A percentile compares a stretch with the other conserved stretches of the same genome.
These are phyloP conservation scores for Platysternon megacephalum DNA, from an alignment of 2,113 vertebrate species.

Conservation along the genomic window DNA sequence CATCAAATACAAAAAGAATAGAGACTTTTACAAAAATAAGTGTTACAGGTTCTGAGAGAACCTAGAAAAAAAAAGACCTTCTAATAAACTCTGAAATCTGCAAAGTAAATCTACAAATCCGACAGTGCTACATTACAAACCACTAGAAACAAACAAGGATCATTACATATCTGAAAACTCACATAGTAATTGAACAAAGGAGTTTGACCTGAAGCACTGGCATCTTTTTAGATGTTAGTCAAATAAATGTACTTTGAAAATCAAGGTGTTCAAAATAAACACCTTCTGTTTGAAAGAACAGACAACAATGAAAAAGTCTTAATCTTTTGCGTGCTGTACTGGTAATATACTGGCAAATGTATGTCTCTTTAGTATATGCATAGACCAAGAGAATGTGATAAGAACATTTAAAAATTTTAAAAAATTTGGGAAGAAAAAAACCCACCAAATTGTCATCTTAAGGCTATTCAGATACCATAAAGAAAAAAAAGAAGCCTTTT, in stretches of 20 bases:
- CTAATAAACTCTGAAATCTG: background rate
- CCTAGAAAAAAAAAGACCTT: background rate
- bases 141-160: background rate
- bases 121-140: background rate
- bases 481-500: background rate
- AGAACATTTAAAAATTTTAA: background rate
- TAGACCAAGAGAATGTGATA: background rate
- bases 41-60: background rate
- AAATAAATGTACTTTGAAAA: background rate
- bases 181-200: background rate
- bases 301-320: background rate
- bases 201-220: background rate
- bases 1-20: background rate
- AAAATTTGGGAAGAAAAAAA: background rate
- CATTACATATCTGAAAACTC: background rate
- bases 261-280: slow-evolving; percentile 43
- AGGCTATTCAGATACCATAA: background rate
- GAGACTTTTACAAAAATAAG: background rate
- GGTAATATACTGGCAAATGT: slow-evolving; percentile 4
- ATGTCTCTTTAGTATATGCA: background rate
- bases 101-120: background rate
- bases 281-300: slow-evolving; percentile 17
- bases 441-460: background rate
- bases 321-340: background rate
- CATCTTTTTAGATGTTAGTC: background rate